These are phyloP conservation scores for Eulacestoma nigropectus DNA, from an alignment of 2,113 vertebrate genomes.

Conservation along the genomic window DNA sequence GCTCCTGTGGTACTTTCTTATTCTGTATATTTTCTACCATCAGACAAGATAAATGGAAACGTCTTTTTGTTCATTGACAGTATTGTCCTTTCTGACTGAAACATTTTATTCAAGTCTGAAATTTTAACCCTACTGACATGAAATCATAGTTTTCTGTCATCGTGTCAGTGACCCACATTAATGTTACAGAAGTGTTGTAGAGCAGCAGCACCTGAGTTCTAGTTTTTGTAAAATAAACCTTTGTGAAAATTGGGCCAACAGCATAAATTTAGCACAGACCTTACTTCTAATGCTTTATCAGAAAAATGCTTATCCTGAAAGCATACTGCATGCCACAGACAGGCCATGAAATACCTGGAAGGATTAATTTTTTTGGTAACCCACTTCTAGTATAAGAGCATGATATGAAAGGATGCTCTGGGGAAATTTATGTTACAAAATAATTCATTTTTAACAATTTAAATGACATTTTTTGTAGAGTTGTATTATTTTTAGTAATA, in stretches of 20 bases:
- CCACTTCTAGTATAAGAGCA: not conserved
- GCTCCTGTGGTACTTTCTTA: not conserved
- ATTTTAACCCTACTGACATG: constrained; percentile 31
- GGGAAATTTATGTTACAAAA: not conserved
- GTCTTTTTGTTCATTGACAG: constrained; percentile 13
- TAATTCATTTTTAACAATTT: not conserved
- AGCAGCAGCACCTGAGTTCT: constrained; percentile 11
- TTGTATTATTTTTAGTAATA: not conserved
- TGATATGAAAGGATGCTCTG: not conserved
- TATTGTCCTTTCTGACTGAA: constrained; percentile 35
- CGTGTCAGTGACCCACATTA: constrained; percentile 44
- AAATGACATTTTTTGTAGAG: not conserved
- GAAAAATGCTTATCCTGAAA: not conserved
- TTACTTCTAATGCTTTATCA: not conserved
- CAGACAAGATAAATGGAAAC: constrained; percentile 44
- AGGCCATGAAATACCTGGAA: not conserved
- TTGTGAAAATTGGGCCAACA: constrained; percentile 8
- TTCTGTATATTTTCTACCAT: not conserved
- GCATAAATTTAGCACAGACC: constrained; percentile 20
- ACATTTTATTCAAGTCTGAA: constrained; percentile 41
- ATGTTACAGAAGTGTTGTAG: not conserved
- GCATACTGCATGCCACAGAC: not conserved
- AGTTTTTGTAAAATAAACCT: constrained; percentile 16
- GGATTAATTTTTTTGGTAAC: not conserved
- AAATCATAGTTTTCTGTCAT: constrained; percentile 38